Evolutionary conservation across 2,797 vertebrate genomes (phyloP).

Genomic region (Petrocephalus sullivani): DNA sequence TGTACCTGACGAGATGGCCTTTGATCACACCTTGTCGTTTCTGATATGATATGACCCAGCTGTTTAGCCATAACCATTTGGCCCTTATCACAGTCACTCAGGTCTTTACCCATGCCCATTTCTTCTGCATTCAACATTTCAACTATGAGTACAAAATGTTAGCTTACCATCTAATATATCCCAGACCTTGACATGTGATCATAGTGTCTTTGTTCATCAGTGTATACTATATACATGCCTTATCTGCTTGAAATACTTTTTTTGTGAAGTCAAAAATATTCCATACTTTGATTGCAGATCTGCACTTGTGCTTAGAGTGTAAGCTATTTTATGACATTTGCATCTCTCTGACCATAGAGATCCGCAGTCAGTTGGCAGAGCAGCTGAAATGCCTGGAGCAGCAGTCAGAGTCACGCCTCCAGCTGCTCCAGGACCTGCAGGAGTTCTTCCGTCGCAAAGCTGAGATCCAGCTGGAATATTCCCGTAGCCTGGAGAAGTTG

Average conservation of each 20-base stretch:
- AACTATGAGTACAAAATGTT: too few relatives aligned
- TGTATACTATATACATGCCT: not conserved
- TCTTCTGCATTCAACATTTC: too few relatives aligned
- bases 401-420: conserved; percentile 89
- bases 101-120: too few relatives aligned
- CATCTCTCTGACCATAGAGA: conserved; percentile 66
- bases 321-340: not conserved
- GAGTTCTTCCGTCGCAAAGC: conserved; percentile 97
- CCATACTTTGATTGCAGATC: not conserved
- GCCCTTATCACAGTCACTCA: too few relatives aligned
- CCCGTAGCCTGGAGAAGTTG: conserved; percentile 90
- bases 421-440: conserved; percentile 95
- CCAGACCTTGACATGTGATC: not conserved
- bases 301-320: not conserved
- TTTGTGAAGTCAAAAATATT: not conserved
- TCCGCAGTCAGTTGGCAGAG: conserved; percentile 92
- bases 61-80: too few relatives aligned
- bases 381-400: conserved; percentile 98
- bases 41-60: too few relatives aligned
- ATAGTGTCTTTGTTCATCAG: not conserved
- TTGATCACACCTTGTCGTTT: too few relatives aligned
- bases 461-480: conserved; percentile 94
- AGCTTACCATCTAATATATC: too few relatives aligned
- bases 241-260: not conserved
- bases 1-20: too few relatives aligned